phyloP scores from a whole-genome alignment of 2,888 invertebrate species.

The Cerceris rybyensis region DNA sequence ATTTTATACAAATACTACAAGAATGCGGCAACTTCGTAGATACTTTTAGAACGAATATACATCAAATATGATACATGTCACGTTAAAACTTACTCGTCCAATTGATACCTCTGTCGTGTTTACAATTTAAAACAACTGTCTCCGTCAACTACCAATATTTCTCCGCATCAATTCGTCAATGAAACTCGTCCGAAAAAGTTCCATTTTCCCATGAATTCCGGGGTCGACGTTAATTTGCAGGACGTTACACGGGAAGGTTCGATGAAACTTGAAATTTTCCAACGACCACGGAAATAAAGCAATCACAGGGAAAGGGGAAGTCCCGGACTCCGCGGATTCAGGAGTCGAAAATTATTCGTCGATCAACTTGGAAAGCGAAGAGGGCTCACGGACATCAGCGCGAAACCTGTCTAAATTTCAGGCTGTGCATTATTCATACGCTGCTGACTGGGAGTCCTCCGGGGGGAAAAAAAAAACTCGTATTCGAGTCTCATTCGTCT shows the following conservation, averaged over 20 bases:
- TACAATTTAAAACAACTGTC: slow-evolving; percentile 2
- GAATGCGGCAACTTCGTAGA: not conserved
- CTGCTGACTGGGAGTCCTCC: not conserved
- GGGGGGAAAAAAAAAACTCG: not conserved
- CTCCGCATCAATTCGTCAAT: not conserved
- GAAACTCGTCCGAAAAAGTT: not conserved
- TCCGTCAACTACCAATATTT: slow-evolving; percentile 6
- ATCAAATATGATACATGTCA: not conserved
- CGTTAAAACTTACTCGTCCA: not conserved
- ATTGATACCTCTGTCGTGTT: slow-evolving; percentile 11
- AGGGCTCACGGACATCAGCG: not conserved
- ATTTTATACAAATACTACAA: not conserved
- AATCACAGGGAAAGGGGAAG: not conserved
- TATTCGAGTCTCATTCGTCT: slow-evolving; percentile 5
- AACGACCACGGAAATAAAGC: not conserved
- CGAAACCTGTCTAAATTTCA: slow-evolving; percentile 15
- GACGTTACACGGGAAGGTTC: not conserved
- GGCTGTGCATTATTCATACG: slow-evolving; percentile 14
- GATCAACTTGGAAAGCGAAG: not conserved
- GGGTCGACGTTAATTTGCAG: no score
- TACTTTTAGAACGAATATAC: no score
- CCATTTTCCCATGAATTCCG: not conserved
- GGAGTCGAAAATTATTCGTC: not conserved
- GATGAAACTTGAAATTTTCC: not conserved
- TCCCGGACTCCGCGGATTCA: not conserved